Conservation (phyloP, 2,113 vertebrate genomes). For the Podarcis muralis region DNA sequence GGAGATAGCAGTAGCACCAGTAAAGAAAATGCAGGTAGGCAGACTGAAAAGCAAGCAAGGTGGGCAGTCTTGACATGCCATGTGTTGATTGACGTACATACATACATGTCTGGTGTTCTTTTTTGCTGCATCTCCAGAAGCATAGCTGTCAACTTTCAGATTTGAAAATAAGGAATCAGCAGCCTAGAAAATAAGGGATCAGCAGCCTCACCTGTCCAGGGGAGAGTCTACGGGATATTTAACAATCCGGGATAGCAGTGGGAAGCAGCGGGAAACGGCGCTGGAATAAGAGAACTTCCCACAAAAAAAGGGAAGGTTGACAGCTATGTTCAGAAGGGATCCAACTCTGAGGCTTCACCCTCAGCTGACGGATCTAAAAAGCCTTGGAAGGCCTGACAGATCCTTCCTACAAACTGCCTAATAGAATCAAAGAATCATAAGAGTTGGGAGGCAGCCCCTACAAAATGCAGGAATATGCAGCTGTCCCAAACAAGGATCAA, state of each 20-base stretch:
- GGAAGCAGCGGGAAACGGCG: too few relatives aligned
- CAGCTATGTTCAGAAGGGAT: background rate
- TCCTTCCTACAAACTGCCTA: background rate
- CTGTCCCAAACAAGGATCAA: too few relatives aligned
- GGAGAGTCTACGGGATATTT: too few relatives aligned
- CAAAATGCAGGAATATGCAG: too few relatives aligned
- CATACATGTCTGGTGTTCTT: background rate
- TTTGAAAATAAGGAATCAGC: too few relatives aligned
- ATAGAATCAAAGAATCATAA: background rate
- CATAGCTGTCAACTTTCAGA: too few relatives aligned
- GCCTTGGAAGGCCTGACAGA: background rate
- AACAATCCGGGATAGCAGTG: too few relatives aligned
- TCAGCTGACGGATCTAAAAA: background rate
- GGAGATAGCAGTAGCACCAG: background rate
- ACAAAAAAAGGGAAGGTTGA: too few relatives aligned
- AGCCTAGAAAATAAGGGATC: too few relatives aligned
- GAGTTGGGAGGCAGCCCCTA: too few relatives aligned
- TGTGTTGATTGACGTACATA: background rate
- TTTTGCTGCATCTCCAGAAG: background rate
- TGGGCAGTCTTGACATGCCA: background rate
- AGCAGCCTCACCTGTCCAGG: too few relatives aligned
- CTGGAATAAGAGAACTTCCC: too few relatives aligned
- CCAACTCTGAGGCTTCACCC: background rate
- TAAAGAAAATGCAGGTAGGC: background rate
- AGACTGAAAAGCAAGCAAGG: background rate